Base-by-base conservation (phyloP, 1,140 invertebrate species). In the Schlechtendalia chinensis region DNA sequence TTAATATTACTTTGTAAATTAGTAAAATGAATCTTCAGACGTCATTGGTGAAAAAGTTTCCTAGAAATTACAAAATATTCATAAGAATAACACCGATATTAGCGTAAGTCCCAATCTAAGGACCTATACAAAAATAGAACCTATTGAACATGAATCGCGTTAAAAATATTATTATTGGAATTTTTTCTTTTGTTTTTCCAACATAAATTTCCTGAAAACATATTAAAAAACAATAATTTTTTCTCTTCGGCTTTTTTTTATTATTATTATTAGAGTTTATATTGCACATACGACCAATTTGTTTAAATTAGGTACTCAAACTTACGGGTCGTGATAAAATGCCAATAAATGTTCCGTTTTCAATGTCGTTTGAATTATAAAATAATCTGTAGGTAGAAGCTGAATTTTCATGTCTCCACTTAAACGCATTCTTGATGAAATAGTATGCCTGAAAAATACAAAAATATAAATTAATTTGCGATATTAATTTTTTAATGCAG, bases 261-360 rank as follows among this genome's bases (percentile, higher is more conserved):
- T 65, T n/a, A 19, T 19, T 2, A 63, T 63, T 29, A 24, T 32
- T n/a, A 2, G 8, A 65, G 22, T 39, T 5, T 39, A n/a, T 65
- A 39, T 39, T 39, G 32, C 8, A 39, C 32, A 8, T 39, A 39
- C 32, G 32, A 39, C 32, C n/a, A n/a, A n/a, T n/a, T n/a, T n/a
- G n/a, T n/a, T 39, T 39, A 39, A 39, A 39, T 39, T 39, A 39
- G 32, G 8, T 39, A 39, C 32, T 39, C 32, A 39, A 39, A 79
- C 75, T 79, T 61, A 79, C 75, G 10, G 39, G 29, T 63, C 53
- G 22, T 17, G 39, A 63, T 65, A 81, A 39, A 54, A 81, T 72
- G 8, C 82, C 82, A n/a, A 83, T 65, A 75, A 83, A 83, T 11
- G 82, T 83, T 19, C 82, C 82, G 53, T 67, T 79, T 8, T 80